phyloP scores from a whole-genome alignment of 2,797 vertebrate genomes.

The Myiothlypis coronata region DNA sequence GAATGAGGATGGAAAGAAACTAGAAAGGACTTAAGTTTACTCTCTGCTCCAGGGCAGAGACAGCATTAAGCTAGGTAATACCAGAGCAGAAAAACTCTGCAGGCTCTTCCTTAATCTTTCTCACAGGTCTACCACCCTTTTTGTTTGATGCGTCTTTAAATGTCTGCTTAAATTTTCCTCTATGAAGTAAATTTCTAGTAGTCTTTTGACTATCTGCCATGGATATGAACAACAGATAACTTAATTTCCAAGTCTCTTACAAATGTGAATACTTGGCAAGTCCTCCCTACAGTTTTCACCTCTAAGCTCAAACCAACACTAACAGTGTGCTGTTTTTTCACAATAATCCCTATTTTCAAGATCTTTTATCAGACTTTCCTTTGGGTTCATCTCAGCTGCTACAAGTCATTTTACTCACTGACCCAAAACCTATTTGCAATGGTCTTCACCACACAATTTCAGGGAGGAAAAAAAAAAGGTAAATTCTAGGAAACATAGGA shows the following conservation, averaged over 20 bases:
- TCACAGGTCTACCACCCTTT: not conserved
- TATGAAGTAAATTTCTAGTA: not conserved
- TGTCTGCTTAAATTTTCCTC: not conserved
- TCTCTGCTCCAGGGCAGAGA: not conserved
- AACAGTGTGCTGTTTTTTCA: not conserved
- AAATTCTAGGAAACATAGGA: not conserved
- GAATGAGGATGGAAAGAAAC: not conserved
- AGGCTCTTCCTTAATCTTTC: not conserved
- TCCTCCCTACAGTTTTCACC: not conserved
- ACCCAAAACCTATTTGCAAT: not conserved
- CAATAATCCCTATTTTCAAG: not conserved
- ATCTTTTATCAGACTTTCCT: not conserved
- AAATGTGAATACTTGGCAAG: not conserved
- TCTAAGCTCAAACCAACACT: not conserved
- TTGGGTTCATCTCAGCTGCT: not conserved
- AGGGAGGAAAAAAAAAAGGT: not conserved
- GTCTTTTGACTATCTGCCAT: not conserved
- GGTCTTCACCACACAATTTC: not conserved
- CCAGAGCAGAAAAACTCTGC: not conserved
- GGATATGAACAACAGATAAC: not conserved
- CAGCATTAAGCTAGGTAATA: not conserved
- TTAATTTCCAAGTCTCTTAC: not conserved
- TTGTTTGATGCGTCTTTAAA: not conserved
- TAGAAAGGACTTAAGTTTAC: not conserved
- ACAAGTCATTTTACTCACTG: not conserved